phyloP scores from a whole-genome alignment of 2,113 vertebrate genomes.

The Circaetus gallicus region DNA sequence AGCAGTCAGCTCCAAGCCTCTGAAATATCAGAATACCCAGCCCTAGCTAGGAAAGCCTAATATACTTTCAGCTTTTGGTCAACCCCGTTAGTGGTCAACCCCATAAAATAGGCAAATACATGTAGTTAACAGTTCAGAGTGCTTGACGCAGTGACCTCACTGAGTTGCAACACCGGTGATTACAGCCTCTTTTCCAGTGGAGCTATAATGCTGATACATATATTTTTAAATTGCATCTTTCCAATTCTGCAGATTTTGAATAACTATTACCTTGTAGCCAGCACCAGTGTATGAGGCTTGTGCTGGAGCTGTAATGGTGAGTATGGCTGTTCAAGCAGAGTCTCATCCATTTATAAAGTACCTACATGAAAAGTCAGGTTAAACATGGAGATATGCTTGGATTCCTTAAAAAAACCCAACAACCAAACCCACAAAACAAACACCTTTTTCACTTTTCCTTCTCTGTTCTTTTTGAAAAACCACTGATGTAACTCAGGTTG shows the following conservation, averaged over 20 bases:
- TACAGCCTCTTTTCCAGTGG: not conserved
- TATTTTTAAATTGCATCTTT: not conserved
- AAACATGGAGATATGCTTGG: not conserved
- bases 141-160: constrained; percentile 28
- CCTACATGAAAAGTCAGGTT: not conserved
- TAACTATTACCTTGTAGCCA: not conserved
- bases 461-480: not conserved
- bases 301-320: not conserved
- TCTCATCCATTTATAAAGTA: not conserved
- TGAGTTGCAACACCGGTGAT: not conserved
- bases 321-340: not conserved
- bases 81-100: not conserved
- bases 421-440: not conserved
- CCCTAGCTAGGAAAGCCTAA: not conserved
- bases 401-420: not conserved
- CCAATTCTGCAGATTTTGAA: not conserved
- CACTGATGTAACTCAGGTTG: not conserved
- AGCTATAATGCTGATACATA: not conserved
- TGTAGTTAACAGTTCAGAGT: not conserved
- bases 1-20: not conserved
- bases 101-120: not conserved
- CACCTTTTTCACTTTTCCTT: not conserved
- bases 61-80: not conserved
- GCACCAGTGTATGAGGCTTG: not conserved
- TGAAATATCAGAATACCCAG: not conserved